phyloP scores from a whole-genome alignment of 2,888 invertebrate genomes.

The Hirtodrosophila cameraria region DNA sequence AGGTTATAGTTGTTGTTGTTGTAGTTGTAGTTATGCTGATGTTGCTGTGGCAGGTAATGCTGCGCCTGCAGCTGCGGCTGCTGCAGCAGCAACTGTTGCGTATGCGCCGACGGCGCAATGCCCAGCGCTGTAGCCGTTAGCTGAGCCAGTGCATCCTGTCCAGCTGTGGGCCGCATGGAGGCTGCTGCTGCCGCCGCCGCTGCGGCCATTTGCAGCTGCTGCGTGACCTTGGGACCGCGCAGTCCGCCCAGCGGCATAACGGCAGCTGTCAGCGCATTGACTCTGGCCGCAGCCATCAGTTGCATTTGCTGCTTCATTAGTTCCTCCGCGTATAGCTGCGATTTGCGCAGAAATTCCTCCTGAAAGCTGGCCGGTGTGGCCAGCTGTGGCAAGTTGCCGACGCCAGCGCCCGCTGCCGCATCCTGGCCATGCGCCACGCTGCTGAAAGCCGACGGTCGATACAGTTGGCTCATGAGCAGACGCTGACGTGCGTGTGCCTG shows the following conservation, averaged over 20 bases:
- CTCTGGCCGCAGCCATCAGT: slow-evolving; percentile 83
- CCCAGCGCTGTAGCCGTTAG: slow-evolving; percentile 81
- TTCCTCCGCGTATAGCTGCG: slow-evolving; percentile 84
- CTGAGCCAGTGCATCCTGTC: slow-evolving; percentile 79
- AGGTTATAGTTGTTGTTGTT: slow-evolving; percentile 64
- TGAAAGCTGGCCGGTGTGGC: slow-evolving; percentile 77
- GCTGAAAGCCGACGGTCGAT: slow-evolving; percentile 69
- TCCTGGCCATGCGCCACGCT: slow-evolving; percentile 38
- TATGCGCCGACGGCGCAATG: slow-evolving; percentile 28
- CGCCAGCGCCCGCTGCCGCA: slow-evolving; percentile 29
- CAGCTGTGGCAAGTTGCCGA: slow-evolving; percentile 58
- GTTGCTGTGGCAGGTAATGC: slow-evolving; percentile 63
- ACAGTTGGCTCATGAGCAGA: slow-evolving; percentile 66
- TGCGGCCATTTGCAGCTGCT: slow-evolving; percentile 78
- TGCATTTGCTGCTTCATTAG: slow-evolving; percentile 84
- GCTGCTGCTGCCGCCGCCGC: slow-evolving; percentile 78
- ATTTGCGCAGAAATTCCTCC: slow-evolving; percentile 84
- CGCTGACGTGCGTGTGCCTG: slow-evolving; percentile 65
- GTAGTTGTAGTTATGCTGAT: slow-evolving; percentile 48
- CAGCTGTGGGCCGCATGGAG: slow-evolving; percentile 49
- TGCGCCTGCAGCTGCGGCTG: slow-evolving; percentile 70
- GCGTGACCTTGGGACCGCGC: slow-evolving; percentile 86
- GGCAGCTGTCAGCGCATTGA: slow-evolving; percentile 79
- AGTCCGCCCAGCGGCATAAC: slow-evolving; percentile 53
- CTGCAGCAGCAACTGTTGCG: slow-evolving; percentile 46